phyloP scores from a whole-genome alignment of 1,140 invertebrate species.

The Cotesia typhae region DNA sequence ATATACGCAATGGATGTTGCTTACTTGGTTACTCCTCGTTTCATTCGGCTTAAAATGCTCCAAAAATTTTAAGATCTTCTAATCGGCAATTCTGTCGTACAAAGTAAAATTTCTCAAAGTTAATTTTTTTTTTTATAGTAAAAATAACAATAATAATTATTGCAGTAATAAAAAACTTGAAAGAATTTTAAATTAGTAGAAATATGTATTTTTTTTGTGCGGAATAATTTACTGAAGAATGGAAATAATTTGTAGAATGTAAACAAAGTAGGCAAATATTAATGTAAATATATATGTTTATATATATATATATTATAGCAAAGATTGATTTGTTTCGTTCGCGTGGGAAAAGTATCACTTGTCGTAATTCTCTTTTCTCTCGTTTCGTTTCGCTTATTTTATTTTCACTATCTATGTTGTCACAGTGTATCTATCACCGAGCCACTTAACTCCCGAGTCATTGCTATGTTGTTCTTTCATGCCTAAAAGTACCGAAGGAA shows the following conservation, averaged over 20 bases:
- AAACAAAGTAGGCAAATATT: background rate
- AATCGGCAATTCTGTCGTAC: background rate
- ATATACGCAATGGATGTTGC: background rate
- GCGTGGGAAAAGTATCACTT: slow-evolving; percentile 30
- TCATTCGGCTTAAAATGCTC: background rate
- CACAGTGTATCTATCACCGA: slow-evolving; percentile 15
- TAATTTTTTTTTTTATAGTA: too few species aligned
- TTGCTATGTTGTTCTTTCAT: slow-evolving; percentile 13
- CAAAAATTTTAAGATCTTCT: background rate
- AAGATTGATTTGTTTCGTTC: background rate
- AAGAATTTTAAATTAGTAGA: too few species aligned
- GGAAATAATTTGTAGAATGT: slow-evolving; percentile 1
- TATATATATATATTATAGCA: slow-evolving; percentile 14
- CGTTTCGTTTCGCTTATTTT: too few species aligned
- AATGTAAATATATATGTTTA: background rate
- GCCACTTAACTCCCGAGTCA: slow-evolving; percentile 26
- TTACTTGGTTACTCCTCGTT: background rate
- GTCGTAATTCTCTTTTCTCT: slow-evolving; percentile 3
- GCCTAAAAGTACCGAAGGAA: background rate
- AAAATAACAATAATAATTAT: too few species aligned
- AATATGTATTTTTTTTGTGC: too few species aligned
- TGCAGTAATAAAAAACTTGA: too few species aligned
- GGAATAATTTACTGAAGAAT: too few species aligned
- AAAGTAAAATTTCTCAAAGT: too few species aligned
- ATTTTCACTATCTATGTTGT: slow-evolving; percentile 19